A percentile compares a stretch with the other conserved stretches of the same genome.
Evolutionary conservation across 1,140 invertebrate species (phyloP).

Genomic region (Drosophila setifemur): DNA sequence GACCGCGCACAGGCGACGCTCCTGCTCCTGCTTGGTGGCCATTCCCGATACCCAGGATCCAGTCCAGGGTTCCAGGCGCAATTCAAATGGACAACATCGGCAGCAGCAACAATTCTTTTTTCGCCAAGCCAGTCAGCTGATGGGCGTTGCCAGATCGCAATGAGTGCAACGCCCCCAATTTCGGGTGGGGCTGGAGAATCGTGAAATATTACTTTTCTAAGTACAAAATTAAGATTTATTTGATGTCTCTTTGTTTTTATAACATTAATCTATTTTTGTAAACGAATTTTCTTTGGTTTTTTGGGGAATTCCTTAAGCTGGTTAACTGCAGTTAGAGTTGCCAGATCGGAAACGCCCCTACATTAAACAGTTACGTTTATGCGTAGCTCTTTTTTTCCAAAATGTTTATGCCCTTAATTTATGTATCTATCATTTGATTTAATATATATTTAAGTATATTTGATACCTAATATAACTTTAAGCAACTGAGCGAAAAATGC

Average conservation of each 20-base stretch:
- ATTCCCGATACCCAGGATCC: neutral
- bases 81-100: neutral
- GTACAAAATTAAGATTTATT: neutral
- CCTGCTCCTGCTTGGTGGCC: conserved; percentile 11
- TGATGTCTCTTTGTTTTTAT: too few relatives aligned
- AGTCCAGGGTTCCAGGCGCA: too few relatives aligned
- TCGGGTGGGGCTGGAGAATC: neutral
- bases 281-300: neutral
- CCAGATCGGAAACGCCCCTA: neutral
- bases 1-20: conserved; percentile 87
- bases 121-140: neutral
- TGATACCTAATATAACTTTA: neutral
- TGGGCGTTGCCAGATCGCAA: conserved; percentile 15
- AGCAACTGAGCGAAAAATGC: too few relatives aligned
- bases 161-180: conserved; percentile 8
- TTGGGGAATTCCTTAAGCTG: too few relatives aligned
- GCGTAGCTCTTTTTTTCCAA: neutral
- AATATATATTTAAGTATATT: neutral
- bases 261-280: too few relatives aligned
- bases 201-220: neutral
- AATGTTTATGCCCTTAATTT: too few relatives aligned
- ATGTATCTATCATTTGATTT: too few relatives aligned
- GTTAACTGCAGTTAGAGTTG: neutral
- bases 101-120: conserved; percentile 40
- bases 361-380: neutral